phyloP scores from a whole-genome alignment of 2,113 vertebrate species.

The Choloepus hoffmanni region DNA sequence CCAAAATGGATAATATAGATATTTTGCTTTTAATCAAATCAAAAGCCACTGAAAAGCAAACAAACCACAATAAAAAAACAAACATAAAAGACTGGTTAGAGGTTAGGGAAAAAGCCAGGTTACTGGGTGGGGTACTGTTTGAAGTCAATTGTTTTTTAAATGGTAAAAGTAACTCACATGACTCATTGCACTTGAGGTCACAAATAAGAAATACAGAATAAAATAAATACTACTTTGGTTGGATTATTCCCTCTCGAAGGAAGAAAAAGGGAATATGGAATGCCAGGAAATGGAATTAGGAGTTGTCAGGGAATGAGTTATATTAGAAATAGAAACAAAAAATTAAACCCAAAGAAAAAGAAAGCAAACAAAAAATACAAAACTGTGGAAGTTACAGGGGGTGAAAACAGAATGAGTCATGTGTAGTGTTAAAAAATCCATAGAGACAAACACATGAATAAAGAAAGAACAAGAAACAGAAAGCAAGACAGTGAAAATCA shows the following conservation, averaged over 20 bases:
- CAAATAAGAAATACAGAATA: not conserved
- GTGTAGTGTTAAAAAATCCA: not conserved
- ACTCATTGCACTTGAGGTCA: not conserved
- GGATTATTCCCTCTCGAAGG: not conserved
- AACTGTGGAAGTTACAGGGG: not conserved
- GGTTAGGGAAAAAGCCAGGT: not conserved
- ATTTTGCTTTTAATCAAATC: slow-evolving; percentile 30
- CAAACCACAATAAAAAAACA: not conserved
- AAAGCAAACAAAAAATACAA: not conserved
- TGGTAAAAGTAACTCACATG: not conserved
- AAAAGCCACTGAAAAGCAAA: not conserved
- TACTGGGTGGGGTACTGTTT: not conserved
- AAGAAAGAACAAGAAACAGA: not conserved
- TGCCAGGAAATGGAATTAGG: not conserved
- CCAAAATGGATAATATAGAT: not conserved
- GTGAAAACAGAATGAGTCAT: not conserved
- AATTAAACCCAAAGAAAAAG: not conserved
- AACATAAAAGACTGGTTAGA: not conserved
- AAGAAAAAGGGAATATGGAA: not conserved
- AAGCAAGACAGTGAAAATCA: not conserved
- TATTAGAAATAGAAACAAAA: not conserved
- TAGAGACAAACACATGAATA: not conserved
- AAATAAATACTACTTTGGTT: not conserved
- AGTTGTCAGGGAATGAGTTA: not conserved
- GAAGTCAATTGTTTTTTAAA: not conserved